phyloP scores from a whole-genome alignment of 2,113 vertebrate genomes.

The Phoxinus phoxinus region DNA sequence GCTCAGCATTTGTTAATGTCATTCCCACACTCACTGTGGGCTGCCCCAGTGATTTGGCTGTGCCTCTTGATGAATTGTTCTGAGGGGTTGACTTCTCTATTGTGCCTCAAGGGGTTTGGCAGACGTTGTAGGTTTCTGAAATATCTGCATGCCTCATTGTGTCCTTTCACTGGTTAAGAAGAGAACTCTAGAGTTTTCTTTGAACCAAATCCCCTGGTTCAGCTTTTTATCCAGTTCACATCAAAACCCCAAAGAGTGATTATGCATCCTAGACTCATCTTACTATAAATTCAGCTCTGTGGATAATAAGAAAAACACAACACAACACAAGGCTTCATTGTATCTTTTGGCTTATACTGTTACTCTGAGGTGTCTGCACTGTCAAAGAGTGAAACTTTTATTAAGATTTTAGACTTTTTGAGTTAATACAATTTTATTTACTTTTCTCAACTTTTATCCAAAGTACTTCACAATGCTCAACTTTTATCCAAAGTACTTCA shows the following conservation, averaged over 20 bases:
- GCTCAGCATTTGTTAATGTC: constrained; percentile 53
- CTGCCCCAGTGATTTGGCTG: constrained; percentile 30
- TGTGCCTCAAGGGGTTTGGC: constrained; percentile 21
- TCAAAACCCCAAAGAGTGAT: neutral
- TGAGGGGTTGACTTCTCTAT: constrained; percentile 34
- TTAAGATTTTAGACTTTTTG: neutral
- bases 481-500: neutral
- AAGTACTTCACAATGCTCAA: neutral
- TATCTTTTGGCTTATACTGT: neutral
- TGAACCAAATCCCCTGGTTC: constrained; percentile 14
- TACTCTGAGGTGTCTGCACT: neutral
- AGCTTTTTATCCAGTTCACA: constrained; percentile 17
- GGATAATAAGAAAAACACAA: neutral
- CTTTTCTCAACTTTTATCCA: neutral
- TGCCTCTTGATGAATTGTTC: constrained; percentile 30
- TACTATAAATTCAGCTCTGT: neutral
- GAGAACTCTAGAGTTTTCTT: neutral
- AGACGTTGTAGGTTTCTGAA: constrained; percentile 22
- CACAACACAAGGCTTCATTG: neutral
- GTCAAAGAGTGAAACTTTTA: neutral
- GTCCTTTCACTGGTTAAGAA: constrained; percentile 6
- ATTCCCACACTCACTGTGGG: constrained; percentile 47
- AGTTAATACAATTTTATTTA: neutral
- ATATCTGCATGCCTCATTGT: constrained; percentile 9
- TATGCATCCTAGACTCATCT: neutral